Evolutionary conservation across 2,888 invertebrate species (phyloP).

Genomic region (Sceliomorpha sp.): DNA sequence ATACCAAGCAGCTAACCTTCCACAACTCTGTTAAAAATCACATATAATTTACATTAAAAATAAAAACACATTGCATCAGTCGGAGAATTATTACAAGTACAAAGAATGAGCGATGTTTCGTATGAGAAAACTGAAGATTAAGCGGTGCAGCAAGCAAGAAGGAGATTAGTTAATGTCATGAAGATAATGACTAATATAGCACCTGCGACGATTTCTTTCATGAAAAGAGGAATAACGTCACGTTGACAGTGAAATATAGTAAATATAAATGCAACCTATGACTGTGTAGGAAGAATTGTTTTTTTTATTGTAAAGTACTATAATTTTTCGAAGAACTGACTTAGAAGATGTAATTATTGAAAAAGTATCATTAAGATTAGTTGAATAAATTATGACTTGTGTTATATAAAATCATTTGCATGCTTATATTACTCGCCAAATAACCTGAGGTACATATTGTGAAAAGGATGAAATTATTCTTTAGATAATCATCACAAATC

Average conservation of each 20-base stretch:
- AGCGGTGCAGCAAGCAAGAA: conserved; percentile 52
- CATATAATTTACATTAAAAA: conserved; percentile 51
- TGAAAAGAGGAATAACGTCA: conserved; percentile 3
- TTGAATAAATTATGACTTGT: no score
- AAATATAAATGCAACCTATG: no score
- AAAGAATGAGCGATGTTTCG: conserved; percentile 47
- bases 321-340: no score
- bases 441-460: no score
- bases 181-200: conserved; percentile 48
- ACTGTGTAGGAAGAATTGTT: no score
- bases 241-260: no score
- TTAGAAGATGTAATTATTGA: no score
- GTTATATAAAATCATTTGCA: no score
- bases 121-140: conserved; percentile 52
- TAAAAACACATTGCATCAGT: conserved; percentile 44
- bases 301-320: background rate
- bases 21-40: conserved; percentile 53
- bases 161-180: conserved; percentile 59
- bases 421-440: no score
- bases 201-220: conserved; percentile 38
- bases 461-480: no score
- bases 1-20: conserved; percentile 40
- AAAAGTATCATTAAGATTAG: no score
- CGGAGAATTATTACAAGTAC: conserved; percentile 49
- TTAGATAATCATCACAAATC: no score